phyloP scores from a whole-genome alignment of 2,888 invertebrate species.

The Drosophila histrio region DNA sequence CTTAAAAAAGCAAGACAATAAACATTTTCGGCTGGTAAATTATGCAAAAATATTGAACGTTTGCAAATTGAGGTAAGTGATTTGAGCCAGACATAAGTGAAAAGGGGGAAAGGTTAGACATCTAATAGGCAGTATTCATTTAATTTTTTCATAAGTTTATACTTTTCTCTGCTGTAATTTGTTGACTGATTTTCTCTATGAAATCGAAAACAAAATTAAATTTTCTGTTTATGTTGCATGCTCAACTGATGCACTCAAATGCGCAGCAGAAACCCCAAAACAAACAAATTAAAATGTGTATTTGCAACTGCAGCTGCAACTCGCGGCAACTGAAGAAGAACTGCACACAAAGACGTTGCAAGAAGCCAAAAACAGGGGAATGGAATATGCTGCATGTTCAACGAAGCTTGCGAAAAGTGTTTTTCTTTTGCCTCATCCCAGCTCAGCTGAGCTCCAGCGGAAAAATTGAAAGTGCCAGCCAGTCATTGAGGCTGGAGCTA shows the following conservation, averaged over 20 bases:
- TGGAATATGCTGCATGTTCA: conserved; percentile 46
- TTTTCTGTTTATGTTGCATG: conserved; percentile 66
- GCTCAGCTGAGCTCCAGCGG: neutral
- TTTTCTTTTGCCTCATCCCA: conserved; percentile 35
- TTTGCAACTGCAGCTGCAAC: conserved; percentile 52
- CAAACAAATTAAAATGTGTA: conserved; percentile 66
- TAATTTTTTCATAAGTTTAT: neutral
- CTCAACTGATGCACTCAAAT: conserved; percentile 78
- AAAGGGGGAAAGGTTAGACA: neutral
- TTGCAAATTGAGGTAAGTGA: conserved; percentile 33
- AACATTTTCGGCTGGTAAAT: conserved; percentile 27
- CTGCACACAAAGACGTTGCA: conserved; percentile 28
- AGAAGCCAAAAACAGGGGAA: conserved; percentile 20
- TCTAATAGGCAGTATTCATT: neutral
- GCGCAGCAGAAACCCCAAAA: conserved; percentile 58
- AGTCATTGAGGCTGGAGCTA: conserved; percentile 38
- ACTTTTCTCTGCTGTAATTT: neutral
- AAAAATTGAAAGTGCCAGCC: conserved; percentile 56
- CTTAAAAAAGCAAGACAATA: conserved; percentile 2
- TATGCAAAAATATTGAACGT: conserved; percentile 22
- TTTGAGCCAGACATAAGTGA: neutral
- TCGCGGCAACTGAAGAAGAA: conserved; percentile 36
- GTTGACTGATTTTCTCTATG: conserved; percentile 41
- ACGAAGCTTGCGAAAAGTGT: conserved; percentile 73
- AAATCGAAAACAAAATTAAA: conserved; percentile 65